These are phyloP conservation scores for Marcusenius ussheri DNA, from an alignment of 2,113 vertebrate genomes.

Conservation along the genomic window DNA sequence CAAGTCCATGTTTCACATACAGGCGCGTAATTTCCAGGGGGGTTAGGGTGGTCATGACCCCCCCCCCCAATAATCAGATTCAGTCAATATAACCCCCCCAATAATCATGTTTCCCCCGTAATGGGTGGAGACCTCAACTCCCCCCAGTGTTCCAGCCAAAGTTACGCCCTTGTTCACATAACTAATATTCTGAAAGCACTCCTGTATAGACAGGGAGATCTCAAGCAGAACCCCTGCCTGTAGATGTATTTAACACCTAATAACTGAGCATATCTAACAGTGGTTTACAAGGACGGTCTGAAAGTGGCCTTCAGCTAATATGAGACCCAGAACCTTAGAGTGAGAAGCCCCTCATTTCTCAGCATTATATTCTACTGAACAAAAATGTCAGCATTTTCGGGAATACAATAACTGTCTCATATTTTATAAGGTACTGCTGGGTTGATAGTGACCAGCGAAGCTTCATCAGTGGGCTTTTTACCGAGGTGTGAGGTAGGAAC, in stretches of 20 bases:
- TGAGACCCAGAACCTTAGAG: neutral
- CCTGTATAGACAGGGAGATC: no score
- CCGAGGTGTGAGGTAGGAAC: constrained; percentile 60
- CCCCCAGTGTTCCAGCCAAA: no score
- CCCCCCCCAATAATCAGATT: no score
- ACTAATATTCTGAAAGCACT: neutral
- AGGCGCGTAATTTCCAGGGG: no score
- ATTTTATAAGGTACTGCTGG: constrained; percentile 66
- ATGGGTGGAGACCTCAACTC: no score
- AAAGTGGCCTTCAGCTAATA: neutral
- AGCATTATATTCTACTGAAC: constrained; percentile 61
- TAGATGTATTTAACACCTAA: neutral
- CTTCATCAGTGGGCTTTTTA: constrained; percentile 66
- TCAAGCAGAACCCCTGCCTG: no score
- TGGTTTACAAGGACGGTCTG: neutral
- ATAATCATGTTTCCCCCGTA: no score
- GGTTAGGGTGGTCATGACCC: no score
- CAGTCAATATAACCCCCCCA: no score
- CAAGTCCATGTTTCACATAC: neutral
- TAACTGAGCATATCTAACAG: neutral
- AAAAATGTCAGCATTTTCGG: constrained; percentile 63
- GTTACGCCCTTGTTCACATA: no score
- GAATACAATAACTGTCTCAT: constrained; percentile 72
- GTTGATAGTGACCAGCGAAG: constrained; percentile 60
- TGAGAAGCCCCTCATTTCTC: constrained; percentile 18